Conservation (phyloP, 2,113 vertebrate species). For the Pitta sordida region DNA sequence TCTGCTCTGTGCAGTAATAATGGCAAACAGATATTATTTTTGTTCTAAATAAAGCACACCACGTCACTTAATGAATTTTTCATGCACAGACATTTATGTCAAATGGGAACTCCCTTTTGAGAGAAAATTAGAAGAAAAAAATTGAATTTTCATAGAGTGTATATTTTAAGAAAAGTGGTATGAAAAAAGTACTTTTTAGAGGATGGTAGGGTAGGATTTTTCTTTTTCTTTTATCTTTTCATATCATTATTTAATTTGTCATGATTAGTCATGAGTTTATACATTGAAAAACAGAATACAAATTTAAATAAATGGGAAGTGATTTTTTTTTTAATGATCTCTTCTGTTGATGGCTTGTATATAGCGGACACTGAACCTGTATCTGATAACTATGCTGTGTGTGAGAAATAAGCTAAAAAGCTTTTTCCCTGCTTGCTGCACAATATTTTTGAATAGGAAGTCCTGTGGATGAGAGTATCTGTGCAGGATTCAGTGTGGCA, state of each 20-base stretch:
- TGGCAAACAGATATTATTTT: slow-evolving; percentile 27
- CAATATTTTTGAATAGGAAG: not conserved
- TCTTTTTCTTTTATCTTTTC: not conserved
- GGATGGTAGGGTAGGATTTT: not conserved
- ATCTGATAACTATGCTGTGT: not conserved
- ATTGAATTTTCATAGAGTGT: not conserved
- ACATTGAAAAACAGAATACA: not conserved
- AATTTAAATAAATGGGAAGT: not conserved
- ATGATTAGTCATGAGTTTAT: not conserved
- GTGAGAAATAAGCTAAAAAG: not conserved
- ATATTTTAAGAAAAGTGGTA: not conserved
- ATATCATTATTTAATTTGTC: not conserved
- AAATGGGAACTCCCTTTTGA: slow-evolving; percentile 9
- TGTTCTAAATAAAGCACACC: slow-evolving; percentile 49
- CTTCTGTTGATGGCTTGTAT: not conserved
- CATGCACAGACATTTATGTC: slow-evolving; percentile 12
- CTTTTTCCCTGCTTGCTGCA: not conserved
- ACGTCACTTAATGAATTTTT: slow-evolving; percentile 47
- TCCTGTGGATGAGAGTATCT: not conserved
- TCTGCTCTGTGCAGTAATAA: slow-evolving; percentile 36
- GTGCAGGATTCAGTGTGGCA: not conserved
- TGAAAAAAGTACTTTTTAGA: not conserved
- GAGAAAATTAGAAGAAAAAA: not conserved
- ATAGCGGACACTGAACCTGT: not conserved
- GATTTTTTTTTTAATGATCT: not conserved